A percentile compares a stretch with the other conserved stretches of the same genome.
Conservation (phyloP, 1,140 invertebrate genomes). For the Pachypsylla venusta region DNA sequence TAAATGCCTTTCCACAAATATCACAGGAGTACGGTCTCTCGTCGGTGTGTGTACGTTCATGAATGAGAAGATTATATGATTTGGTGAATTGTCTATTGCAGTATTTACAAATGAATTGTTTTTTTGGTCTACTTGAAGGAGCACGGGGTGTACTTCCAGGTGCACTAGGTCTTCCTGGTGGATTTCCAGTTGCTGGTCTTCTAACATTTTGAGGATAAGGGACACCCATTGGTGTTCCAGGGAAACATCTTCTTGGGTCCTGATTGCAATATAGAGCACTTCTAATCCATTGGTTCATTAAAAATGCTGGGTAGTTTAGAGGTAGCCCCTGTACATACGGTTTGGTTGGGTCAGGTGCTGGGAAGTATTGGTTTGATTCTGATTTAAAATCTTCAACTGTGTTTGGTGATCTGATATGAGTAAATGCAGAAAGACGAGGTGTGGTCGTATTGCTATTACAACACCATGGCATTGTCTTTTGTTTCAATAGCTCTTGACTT, state of each 20-base stretch:
- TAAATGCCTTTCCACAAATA: conserved; percentile 72
- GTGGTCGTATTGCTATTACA: conserved; percentile 9
- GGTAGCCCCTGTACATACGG: conserved; percentile 10
- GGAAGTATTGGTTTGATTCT: conserved; percentile 3
- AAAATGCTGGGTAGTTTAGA: conserved; percentile 15
- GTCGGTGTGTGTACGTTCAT: conserved; percentile 95
- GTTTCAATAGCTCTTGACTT: conserved; percentile 2
- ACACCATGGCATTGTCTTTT: conserved; percentile 4
- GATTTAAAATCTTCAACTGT: not conserved
- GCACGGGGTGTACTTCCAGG: not conserved
- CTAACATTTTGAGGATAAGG: not conserved
- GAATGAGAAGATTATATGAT: conserved; percentile 93
- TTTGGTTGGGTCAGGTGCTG: conserved; percentile 4
- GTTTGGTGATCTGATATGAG: conserved; percentile 9
- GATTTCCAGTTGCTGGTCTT: not conserved
- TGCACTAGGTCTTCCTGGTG: not conserved
- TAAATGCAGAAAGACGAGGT: conserved; percentile 13
- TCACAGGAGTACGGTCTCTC: conserved; percentile 96
- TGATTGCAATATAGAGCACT: conserved; percentile 15
- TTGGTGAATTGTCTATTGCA: conserved; percentile 96
- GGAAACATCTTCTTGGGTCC: conserved; percentile 16
- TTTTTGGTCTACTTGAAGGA: conserved; percentile 36
- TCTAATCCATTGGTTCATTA: conserved; percentile 21
- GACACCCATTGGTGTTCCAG: not conserved
- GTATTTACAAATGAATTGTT: conserved; percentile 77